Conservation (phyloP, 2,888 invertebrate genomes). For the Coenonympha glycerion region DNA sequence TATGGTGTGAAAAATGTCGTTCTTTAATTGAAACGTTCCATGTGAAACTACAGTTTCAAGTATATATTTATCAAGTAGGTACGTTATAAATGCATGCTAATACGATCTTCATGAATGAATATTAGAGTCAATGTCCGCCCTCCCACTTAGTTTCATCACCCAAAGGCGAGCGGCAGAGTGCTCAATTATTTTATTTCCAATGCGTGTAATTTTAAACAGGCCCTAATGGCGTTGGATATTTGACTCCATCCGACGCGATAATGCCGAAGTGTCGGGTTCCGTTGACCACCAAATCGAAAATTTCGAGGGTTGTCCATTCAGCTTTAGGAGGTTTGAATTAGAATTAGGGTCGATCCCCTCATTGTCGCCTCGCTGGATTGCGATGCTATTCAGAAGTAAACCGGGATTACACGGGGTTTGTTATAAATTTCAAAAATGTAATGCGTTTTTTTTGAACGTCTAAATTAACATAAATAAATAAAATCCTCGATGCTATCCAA, state of each 20-base stretch:
- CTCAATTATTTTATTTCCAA: slow-evolving; percentile 22
- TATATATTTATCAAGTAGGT: neutral
- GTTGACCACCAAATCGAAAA: slow-evolving; percentile 50
- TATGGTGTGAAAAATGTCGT: too few species aligned
- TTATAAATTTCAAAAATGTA: slow-evolving; percentile 32
- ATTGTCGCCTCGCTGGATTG: slow-evolving; percentile 19
- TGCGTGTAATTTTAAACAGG: slow-evolving; percentile 28
- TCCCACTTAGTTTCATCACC: slow-evolving; percentile 9
- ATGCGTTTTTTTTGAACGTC: slow-evolving; percentile 1
- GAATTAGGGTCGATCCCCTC: slow-evolving; percentile 40
- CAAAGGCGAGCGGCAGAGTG: slow-evolving; percentile 13
- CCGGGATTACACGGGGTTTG: slow-evolving; percentile 51
- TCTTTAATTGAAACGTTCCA: neutral
- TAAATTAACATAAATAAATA: slow-evolving; percentile 17
- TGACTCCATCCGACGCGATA: slow-evolving; percentile 23
- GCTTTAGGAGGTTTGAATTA: slow-evolving; percentile 40
- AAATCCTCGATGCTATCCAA: slow-evolving; percentile 1
- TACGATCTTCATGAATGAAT: slow-evolving; percentile 2
- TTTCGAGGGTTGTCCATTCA: slow-evolving; percentile 45
- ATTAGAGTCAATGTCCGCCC: slow-evolving; percentile 16
- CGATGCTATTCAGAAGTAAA: slow-evolving; percentile 23
- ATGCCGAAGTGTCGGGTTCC: slow-evolving; percentile 48
- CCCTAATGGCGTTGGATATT: slow-evolving; percentile 27
- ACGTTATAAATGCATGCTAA: slow-evolving; percentile 1
- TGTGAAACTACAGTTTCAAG: neutral